Evolutionary conservation across 2,888 invertebrate species (phyloP).

Genomic region (Meghimatium bilineatum): DNA sequence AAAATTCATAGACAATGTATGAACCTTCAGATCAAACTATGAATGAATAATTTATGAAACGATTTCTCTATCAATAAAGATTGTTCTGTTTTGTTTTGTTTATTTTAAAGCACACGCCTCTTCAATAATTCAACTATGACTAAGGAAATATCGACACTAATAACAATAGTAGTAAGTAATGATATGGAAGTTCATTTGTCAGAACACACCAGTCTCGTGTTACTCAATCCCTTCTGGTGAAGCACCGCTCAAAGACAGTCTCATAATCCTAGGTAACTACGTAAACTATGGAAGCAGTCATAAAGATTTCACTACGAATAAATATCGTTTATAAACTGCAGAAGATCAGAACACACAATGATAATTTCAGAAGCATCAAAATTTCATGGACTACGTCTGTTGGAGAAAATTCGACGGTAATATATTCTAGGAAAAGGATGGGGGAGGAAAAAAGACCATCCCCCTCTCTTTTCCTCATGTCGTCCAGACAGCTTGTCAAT

Average conservation of each 20-base stretch:
- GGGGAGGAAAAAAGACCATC: background rate
- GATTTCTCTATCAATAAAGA: background rate
- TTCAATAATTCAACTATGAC: background rate
- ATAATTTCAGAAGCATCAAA: slow-evolving; percentile 48
- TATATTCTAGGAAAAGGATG: background rate
- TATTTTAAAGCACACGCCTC: background rate
- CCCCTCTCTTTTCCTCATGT: too few relatives aligned
- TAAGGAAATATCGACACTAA: background rate
- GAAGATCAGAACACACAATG: background rate
- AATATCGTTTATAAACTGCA: slow-evolving; percentile 36
- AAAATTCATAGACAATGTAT: too few relatives aligned
- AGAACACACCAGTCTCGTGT: background rate
- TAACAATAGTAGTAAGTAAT: background rate
- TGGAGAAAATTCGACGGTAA: slow-evolving; percentile 10
- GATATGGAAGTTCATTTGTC: background rate
- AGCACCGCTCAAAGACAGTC: background rate
- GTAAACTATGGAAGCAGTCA: slow-evolving; percentile 33
- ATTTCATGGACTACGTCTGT: slow-evolving; percentile 40
- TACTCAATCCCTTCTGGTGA: background rate
- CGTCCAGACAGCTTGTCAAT: slow-evolving; percentile 22
- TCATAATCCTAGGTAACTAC: too few relatives aligned
- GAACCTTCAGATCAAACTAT: too few relatives aligned
- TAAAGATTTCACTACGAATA: slow-evolving; percentile 48
- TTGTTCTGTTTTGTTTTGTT: background rate
- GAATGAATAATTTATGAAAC: background rate